Base-by-base conservation (phyloP, 2,113 vertebrate species). In the Stegastes partitus region DNA sequence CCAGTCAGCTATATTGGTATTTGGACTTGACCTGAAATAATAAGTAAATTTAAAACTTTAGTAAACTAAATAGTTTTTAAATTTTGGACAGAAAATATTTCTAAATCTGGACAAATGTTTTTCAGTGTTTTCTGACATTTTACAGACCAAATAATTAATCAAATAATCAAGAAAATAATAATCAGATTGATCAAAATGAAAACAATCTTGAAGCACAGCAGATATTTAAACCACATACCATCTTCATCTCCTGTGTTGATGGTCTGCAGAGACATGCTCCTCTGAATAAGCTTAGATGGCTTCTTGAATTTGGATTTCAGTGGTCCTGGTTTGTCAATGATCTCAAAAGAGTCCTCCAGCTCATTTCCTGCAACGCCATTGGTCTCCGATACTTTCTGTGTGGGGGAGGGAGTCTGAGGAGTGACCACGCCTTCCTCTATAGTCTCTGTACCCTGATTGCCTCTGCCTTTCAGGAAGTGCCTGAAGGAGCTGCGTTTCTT, bases 401-500 rank as follows among this genome's bases (percentile, higher is more conserved):
- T 11, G 2, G 81, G 70, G 18, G 51, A 4, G 8, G 82, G 62
- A 47, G 31, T 86, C 18, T 87, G 84, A 55, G 82, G 75, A 6
- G 84, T 81, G 69, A 65, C 87, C 51, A 67, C 34, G 0, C 72
- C 87, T 34, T 92, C 92, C 39, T 74, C 42, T 0, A 90, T 90
- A 1, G 74, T 83, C 9, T 90, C 89, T 51, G 79, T 26, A 59
- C 47, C 55, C 3, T 87, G 84, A 57, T 82, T 83, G 61, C 21
- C 22, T 62, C 88, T 89, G 58, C 88, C 84, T 51, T 94, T 94
- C 31, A 94, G 54, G 69, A 94, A 94, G 69, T 87, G 56, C 39
- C 90, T 87, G 69, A 94, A 92, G 0, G 94, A 94, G 69, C 88
- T 93, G n/a, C 88, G 93, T 55, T 92, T 94, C 72, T 91, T 94